phyloP scores from a whole-genome alignment of 2,888 invertebrate genomes.

The Drosophila cognata region DNA sequence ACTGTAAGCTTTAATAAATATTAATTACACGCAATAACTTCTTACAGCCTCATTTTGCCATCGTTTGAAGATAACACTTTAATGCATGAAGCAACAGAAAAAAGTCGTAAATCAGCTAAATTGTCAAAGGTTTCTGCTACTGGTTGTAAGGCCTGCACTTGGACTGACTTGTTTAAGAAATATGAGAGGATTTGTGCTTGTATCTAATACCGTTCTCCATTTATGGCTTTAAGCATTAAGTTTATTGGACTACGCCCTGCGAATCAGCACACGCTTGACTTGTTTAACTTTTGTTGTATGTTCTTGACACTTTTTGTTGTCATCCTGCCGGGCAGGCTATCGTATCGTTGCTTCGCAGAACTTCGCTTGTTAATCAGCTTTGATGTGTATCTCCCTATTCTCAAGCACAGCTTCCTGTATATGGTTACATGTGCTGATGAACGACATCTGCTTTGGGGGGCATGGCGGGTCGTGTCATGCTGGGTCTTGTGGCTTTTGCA shows the following conservation, averaged over 20 bases:
- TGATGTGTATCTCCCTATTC: constrained; percentile 59
- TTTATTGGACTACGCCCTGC: constrained; percentile 43
- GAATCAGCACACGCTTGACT: constrained; percentile 72
- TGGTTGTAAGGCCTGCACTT: constrained; percentile 3
- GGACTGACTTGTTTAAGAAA: constrained; percentile 1
- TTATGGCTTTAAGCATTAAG: constrained; percentile 18
- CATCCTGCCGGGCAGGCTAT: constrained; percentile 25
- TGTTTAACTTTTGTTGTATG: constrained; percentile 64
- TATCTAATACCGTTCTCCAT: constrained; percentile 51
- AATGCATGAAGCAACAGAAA: neutral
- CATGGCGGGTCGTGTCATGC: neutral
- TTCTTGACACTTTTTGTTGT: constrained; percentile 64
- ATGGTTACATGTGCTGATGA: constrained; percentile 54
- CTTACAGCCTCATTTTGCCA: neutral
- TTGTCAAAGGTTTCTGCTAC: constrained; percentile 11
- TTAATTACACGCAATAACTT: neutral
- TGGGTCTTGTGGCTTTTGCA: neutral
- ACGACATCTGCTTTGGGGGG: constrained; percentile 14
- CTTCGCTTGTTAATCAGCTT: constrained; percentile 68
- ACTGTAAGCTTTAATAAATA: neutral
- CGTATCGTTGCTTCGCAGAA: constrained; percentile 32
- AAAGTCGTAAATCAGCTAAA: constrained; percentile 9
- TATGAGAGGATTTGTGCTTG: constrained; percentile 17
- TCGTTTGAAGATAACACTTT: neutral
- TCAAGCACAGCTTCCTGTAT: constrained; percentile 2